Evolutionary conservation across 2,113 vertebrate species (phyloP).

Genomic region (Lagopus muta): DNA sequence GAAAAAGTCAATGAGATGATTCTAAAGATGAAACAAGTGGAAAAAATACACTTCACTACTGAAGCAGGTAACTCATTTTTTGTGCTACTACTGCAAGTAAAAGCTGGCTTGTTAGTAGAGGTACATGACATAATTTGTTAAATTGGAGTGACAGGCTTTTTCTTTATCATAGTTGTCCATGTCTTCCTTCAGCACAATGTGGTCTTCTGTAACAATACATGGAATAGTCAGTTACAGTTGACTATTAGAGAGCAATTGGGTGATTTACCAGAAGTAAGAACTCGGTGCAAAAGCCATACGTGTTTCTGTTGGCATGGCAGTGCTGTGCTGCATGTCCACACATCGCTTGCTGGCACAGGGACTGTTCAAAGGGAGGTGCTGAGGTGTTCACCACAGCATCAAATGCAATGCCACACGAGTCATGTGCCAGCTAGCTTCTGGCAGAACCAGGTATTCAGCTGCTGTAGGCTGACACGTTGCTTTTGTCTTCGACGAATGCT

Average conservation of each 20-base stretch:
- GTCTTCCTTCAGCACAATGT: background rate
- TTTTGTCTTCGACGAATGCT: background rate
- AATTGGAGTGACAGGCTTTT: background rate
- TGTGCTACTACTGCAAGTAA: background rate
- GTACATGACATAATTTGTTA: background rate
- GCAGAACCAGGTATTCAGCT: background rate
- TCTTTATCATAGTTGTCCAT: background rate
- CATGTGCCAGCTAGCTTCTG: background rate
- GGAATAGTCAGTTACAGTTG: background rate
- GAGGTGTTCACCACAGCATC: background rate
- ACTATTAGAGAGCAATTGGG: background rate
- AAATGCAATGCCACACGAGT: background rate
- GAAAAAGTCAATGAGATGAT: slow-evolving; percentile 17
- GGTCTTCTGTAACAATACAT: background rate
- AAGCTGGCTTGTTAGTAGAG: background rate
- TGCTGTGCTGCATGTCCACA: rapidly evolving
- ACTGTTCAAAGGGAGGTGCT: background rate
- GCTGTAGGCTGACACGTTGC: background rate
- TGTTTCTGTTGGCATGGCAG: background rate
- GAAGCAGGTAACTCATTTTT: background rate
- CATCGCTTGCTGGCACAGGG: rapidly evolving
- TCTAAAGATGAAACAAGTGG: background rate
- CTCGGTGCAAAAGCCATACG: background rate
- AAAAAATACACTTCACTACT: background rate
- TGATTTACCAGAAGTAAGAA: background rate